phyloP scores from a whole-genome alignment of 2,113 vertebrate species.

The Petaurus breviceps region DNA sequence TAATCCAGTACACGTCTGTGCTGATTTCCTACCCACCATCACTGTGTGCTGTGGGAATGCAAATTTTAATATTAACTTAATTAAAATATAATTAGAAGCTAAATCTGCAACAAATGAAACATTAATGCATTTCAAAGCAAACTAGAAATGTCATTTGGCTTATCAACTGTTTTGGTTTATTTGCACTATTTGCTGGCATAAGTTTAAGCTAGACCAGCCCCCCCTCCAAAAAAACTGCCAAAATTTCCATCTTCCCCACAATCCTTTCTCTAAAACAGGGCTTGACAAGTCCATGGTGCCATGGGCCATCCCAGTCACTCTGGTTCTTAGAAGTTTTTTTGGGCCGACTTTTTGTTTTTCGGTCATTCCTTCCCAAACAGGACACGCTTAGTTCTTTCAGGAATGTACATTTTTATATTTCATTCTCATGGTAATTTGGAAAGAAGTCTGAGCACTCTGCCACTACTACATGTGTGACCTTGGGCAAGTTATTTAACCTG shows the following conservation, averaged over 20 bases:
- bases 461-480: not conserved
- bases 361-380: not conserved
- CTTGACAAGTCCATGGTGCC: not conserved
- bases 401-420: not conserved
- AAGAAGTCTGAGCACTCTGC: not conserved
- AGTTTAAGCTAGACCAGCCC: not conserved
- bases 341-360: not conserved
- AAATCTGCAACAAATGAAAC: constrained; percentile 35
- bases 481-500: not conserved
- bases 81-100: constrained; percentile 61
- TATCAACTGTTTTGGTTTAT: constrained; percentile 35
- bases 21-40: not conserved
- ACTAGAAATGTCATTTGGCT: constrained; percentile 33
- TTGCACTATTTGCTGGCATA: not conserved
- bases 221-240: not conserved
- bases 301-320: not conserved
- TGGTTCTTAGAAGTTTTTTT: not conserved
- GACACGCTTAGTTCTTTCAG: not conserved
- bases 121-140: constrained; percentile 50
- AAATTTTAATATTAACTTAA: constrained; percentile 57
- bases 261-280: constrained; percentile 26
- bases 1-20: not conserved
- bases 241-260: constrained; percentile 14
- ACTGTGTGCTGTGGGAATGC: constrained; percentile 13
- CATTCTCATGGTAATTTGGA: not conserved